Evolutionary conservation across 2,797 vertebrate species (phyloP).

Genomic region (Corythornis leucogaster): DNA sequence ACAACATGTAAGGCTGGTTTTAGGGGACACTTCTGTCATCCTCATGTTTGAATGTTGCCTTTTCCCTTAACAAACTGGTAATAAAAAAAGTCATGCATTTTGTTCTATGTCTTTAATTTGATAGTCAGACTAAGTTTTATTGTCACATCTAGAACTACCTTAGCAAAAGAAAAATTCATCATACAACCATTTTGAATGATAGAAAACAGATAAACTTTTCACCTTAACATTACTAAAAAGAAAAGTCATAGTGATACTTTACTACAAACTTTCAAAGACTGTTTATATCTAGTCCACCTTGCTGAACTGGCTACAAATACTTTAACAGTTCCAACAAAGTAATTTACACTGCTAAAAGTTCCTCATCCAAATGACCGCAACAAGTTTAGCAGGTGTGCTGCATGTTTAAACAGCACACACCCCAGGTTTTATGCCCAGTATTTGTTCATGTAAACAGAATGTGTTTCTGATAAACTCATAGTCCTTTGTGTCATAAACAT

Average conservation of each 20-base stretch:
- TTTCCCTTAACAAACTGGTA: background rate
- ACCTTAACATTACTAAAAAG: background rate
- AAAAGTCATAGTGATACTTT: background rate
- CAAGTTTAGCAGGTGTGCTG: background rate
- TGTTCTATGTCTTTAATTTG: background rate
- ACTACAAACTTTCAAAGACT: background rate
- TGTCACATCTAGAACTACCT: background rate
- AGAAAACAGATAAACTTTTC: background rate
- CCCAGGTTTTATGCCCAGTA: background rate
- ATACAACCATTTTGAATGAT: background rate
- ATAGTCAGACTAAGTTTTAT: background rate
- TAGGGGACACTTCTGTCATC: background rate
- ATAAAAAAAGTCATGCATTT: background rate
- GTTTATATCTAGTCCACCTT: background rate
- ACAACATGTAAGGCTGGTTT: background rate
- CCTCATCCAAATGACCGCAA: background rate
- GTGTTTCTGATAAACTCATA: background rate
- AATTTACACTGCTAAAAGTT: constrained; percentile 23
- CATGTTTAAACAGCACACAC: background rate
- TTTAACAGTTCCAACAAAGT: constrained; percentile 6
- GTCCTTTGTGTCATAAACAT: background rate
- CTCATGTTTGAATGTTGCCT: background rate
- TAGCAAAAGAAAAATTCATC: background rate
- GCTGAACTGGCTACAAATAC: background rate
- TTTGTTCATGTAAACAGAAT: background rate